Conservation (phyloP, 1,140 invertebrate genomes). For the Archivesica marissinica region DNA sequence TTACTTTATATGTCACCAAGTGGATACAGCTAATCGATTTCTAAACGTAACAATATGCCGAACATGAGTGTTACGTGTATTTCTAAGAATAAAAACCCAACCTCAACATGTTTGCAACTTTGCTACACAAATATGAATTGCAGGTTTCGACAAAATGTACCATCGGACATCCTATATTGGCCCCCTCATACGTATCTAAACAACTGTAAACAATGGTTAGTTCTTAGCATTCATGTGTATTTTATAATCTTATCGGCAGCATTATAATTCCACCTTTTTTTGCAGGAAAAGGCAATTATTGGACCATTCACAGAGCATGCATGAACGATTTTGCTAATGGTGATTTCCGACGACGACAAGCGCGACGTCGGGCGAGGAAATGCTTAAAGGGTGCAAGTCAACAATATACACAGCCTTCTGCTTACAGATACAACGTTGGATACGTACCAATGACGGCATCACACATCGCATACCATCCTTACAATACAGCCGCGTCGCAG, state of each 20-base stretch:
- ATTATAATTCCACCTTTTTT: background rate
- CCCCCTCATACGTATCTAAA: too few relatives aligned
- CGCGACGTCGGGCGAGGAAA: conserved; percentile 87
- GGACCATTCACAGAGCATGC: conserved; percentile 98
- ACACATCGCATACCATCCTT: conserved; percentile 67
- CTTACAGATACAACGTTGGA: conserved; percentile 56
- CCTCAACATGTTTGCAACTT: too few relatives aligned
- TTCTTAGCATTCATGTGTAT: background rate
- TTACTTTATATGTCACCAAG: too few relatives aligned
- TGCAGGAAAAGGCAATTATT: conserved; percentile 93
- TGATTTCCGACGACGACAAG: conserved; percentile 96
- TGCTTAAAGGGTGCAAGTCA: conserved; percentile 56
- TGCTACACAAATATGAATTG: too few relatives aligned
- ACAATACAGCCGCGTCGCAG: conserved; percentile 15
- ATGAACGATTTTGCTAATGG: conserved; percentile 96
- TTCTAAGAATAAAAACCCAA: too few relatives aligned
- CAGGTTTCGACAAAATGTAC: too few relatives aligned
- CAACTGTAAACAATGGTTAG: too few relatives aligned
- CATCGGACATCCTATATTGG: too few relatives aligned
- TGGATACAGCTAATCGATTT: too few relatives aligned
- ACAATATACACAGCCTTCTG: background rate
- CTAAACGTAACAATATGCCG: too few relatives aligned
- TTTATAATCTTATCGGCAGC: conserved; percentile 8
- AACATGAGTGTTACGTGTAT: too few relatives aligned
- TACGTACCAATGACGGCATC: conserved; percentile 74